Conservation (phyloP, 2,113 vertebrate species). For the Theristicus caerulescens region DNA sequence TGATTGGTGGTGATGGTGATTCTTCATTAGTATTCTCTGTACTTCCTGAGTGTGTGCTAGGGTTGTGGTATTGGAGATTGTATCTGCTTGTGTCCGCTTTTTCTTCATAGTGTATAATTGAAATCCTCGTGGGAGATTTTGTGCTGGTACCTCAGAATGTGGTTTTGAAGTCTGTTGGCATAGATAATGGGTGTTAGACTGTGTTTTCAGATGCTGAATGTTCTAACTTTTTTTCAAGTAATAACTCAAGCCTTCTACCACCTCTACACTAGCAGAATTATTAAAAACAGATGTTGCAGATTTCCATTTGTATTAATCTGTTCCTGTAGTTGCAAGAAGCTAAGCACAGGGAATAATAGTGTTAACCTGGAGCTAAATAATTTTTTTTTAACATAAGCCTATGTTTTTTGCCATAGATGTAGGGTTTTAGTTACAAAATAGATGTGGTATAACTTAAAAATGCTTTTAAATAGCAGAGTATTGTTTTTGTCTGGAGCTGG, state of each 20-base stretch:
- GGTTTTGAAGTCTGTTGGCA: slow-evolving; percentile 60
- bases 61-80: slow-evolving; percentile 25
- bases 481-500: neutral
- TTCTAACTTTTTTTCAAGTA: slow-evolving; percentile 15
- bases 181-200: slow-evolving; percentile 49
- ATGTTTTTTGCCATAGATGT: neutral
- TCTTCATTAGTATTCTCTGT: slow-evolving; percentile 49
- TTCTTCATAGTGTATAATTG: slow-evolving; percentile 56
- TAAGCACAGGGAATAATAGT: neutral
- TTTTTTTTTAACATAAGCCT: neutral
- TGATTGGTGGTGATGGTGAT: slow-evolving; percentile 33
- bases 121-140: slow-evolving; percentile 50
- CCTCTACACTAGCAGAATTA: slow-evolving; percentile 23
- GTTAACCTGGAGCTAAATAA: neutral
- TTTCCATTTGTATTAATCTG: slow-evolving; percentile 44
- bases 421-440: neutral
- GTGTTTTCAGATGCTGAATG: slow-evolving; percentile 38
- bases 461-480: neutral
- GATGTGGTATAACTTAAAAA: neutral
- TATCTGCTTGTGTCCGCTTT: slow-evolving; percentile 57
- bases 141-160: slow-evolving; percentile 29
- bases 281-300: slow-evolving; percentile 54
- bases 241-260: neutral
- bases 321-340: slow-evolving; percentile 39
- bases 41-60: neutral